Evolutionary conservation across 2,888 invertebrate species (phyloP).

Genomic region (Callyntrura guangdongensis): DNA sequence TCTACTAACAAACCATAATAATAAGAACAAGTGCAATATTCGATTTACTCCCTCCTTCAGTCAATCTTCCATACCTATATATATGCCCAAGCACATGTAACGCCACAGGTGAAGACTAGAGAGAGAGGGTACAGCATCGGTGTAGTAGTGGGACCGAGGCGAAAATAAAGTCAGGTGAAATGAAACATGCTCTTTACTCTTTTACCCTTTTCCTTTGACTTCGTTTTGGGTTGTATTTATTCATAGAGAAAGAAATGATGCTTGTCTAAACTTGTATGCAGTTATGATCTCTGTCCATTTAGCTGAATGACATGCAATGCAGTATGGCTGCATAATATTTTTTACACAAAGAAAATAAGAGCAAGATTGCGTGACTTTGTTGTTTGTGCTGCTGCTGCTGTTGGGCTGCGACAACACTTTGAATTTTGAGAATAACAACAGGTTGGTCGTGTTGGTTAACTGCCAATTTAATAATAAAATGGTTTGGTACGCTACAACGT

Average conservation of each 20-base stretch:
- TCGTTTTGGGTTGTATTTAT: neutral
- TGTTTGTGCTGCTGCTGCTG: too few species aligned
- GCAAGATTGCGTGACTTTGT: conserved; percentile 25
- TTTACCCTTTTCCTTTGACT: neutral
- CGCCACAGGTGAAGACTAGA: conserved; percentile 21
- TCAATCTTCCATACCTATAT: neutral
- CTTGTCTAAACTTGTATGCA: too few species aligned
- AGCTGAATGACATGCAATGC: too few species aligned
- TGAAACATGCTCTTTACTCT: conserved; percentile 2
- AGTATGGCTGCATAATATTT: neutral
- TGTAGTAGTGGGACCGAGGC: neutral
- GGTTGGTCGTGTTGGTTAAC: conserved; percentile 28
- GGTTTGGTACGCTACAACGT: neutral
- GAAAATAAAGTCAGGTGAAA: conserved; percentile 13
- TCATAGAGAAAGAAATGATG: neutral
- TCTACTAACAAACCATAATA: neutral
- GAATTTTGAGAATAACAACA: conserved; percentile 15
- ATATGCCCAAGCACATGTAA: neutral
- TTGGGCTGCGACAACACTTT: neutral
- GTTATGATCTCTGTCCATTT: too few species aligned
- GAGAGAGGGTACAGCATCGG: neutral
- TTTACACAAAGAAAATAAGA: neutral
- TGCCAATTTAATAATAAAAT: conserved; percentile 25
- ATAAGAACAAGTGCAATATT: neutral
- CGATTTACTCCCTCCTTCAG: neutral